phyloP scores from a whole-genome alignment of 2,797 vertebrate genomes.

The Cyprinodon diabolis region DNA sequence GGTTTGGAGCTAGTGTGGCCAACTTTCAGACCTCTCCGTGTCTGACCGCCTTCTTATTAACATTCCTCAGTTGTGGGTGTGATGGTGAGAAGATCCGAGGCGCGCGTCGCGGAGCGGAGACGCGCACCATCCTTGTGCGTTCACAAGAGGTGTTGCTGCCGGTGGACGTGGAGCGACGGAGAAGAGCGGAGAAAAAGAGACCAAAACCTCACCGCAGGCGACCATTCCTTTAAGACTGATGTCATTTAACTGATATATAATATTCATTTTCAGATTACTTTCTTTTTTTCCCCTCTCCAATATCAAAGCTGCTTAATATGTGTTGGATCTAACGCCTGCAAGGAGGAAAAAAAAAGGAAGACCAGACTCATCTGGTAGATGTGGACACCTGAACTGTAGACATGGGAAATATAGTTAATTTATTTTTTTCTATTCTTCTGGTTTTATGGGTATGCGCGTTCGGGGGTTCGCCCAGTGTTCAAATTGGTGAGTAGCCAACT shows the following conservation, averaged over 20 bases:
- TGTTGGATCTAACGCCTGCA: constrained; percentile 84
- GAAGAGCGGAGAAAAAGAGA: constrained; percentile 59
- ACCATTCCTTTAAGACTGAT: constrained; percentile 69
- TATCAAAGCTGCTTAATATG: constrained; percentile 73
- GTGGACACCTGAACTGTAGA: constrained; percentile 86
- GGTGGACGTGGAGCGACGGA: constrained; percentile 71
- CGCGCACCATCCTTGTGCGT: constrained; percentile 76
- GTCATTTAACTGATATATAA: constrained; percentile 39
- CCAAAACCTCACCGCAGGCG: constrained; percentile 49
- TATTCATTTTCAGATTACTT: constrained; percentile 12
- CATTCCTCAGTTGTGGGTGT: constrained; percentile 76
- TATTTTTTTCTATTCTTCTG: constrained; percentile 88
- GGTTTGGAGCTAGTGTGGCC: constrained; percentile 18
- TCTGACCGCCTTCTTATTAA: constrained; percentile 70
- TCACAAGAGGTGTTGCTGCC: constrained; percentile 79
- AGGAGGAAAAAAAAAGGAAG: constrained; percentile 61
- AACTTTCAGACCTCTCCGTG: constrained; percentile 63
- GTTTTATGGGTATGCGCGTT: constrained; percentile 91
- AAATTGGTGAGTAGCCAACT: constrained; percentile 90
- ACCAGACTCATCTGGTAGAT: constrained; percentile 81
- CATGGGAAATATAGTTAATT: constrained; percentile 95
- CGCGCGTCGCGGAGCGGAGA: constrained; percentile 66
- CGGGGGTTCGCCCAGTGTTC: constrained; percentile 92
- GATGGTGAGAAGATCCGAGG: constrained; percentile 68
- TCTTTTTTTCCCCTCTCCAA: constrained; percentile 16